Conservation (phyloP, 2,797 vertebrate species). For the Parambassis ranga region DNA sequence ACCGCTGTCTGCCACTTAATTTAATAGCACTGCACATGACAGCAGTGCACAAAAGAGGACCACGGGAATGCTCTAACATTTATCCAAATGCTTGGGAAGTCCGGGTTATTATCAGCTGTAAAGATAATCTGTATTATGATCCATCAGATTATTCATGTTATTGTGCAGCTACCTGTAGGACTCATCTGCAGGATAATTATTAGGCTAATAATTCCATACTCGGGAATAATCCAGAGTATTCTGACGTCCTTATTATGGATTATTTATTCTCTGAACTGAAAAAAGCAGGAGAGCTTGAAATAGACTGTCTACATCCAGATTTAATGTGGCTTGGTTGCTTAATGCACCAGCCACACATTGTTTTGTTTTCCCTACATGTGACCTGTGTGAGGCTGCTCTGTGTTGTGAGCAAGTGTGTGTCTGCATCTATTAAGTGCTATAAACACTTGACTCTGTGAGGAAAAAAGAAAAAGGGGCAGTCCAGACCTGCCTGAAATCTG, state of each 20-base stretch:
- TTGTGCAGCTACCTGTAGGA: constrained; percentile 27
- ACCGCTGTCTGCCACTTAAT: constrained; percentile 13
- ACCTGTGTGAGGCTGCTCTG: background rate
- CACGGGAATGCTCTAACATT: constrained; percentile 7
- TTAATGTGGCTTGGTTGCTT: background rate
- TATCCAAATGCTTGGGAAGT: too few species aligned
- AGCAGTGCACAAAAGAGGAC: constrained; percentile 23
- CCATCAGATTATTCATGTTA: constrained; percentile 1
- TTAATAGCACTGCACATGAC: constrained; percentile 36
- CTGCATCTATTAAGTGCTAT: constrained; percentile 54
- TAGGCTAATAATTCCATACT: background rate
- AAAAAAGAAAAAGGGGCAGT: constrained; percentile 35
- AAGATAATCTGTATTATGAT: constrained; percentile 17
- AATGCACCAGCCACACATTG: background rate
- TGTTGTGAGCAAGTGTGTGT: constrained; percentile 19
- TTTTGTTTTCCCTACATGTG: background rate
- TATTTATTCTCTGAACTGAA: background rate
- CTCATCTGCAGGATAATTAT: background rate
- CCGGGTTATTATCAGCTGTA: constrained; percentile 10
- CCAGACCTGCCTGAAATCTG: constrained; percentile 77
- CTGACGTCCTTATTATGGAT: too few species aligned
- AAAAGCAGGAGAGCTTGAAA: background rate
- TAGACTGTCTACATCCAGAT: background rate
- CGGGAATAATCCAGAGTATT: too few species aligned
- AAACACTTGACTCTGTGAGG: constrained; percentile 50